Base-by-base conservation (phyloP, 2,113 vertebrate species). In the Calyptommatus sinebrachiatus region DNA sequence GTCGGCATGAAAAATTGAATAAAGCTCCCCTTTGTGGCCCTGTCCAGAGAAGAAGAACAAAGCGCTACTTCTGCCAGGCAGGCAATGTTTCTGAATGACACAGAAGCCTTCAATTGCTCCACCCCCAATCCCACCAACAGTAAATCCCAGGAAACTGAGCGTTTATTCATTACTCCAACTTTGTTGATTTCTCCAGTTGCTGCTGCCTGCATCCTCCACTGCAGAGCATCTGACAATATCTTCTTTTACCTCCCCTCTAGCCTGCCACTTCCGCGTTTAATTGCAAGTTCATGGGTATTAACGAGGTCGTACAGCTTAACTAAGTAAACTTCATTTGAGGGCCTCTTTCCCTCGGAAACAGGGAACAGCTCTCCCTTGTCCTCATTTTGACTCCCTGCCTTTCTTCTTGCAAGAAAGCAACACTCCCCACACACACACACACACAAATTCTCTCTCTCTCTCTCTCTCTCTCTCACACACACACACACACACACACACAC, bases 181-280 rank as follows among this genome's bases (percentile, higher is more conserved):
- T 92, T 88, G 84, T 86, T 87, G 90, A 88, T 88, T 89, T 92
- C 92, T 89, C 63, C 62, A 41, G 35, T 82, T 84, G 88, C 88
- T 91, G 89, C 88, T 46, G 85, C 83, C 85, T 48, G 79, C 87
- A 88, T 82, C 89, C 92, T 89, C 86, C 85, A 85, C 77, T 75
- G 87, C 63, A 0, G 88, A 80, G 79, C 77, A 45, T 65, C 87
- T 83, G 94, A 97, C 96, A 97, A 97, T 96, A 94, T 94, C 93
- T 89, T 92, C 96, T 96, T 97, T 96, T 91, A 95, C 92, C 87
- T 84, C n/a, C 68, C 83, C 90, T 91, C 92, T 94, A 93, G 93
- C 95, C 94, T 88, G 92, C 88, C 91, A 95, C 95, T 98, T 98
- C 97, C 96, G 92, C 95, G 94, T 96, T 96, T 94, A 95, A 95